Percentiles rank a stretch among this genome's conserved stretches.
Evolutionary conservation across 1,140 invertebrate species (phyloP).

Genomic region (Drosophila bocqueti): DNA sequence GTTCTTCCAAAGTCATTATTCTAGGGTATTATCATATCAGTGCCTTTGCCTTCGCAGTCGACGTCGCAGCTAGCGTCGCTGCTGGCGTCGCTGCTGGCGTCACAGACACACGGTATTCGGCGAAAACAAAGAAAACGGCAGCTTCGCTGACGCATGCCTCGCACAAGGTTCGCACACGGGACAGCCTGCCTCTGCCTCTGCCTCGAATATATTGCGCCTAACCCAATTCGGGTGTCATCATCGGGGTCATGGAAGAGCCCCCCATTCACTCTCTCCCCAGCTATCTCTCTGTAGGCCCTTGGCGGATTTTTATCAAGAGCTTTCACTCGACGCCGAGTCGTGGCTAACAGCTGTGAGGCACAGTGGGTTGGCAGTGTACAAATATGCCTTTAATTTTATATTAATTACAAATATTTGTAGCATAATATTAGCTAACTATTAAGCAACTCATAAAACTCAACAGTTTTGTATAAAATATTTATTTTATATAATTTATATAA

Average conservation of each 20-base stretch:
- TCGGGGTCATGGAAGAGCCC: slow-evolving; percentile 60
- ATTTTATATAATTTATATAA: no score
- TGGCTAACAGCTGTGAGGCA: neutral
- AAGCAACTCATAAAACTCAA: no score
- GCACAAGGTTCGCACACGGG: slow-evolving; percentile 16
- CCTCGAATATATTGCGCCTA: slow-evolving; percentile 65
- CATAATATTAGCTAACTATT: no score
- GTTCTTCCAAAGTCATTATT: neutral
- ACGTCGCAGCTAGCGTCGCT: neutral
- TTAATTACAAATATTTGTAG: no score
- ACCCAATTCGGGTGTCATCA: slow-evolving; percentile 75
- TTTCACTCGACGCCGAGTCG: neutral
- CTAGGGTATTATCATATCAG: slow-evolving; percentile 29
- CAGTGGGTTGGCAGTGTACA: neutral
- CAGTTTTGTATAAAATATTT: no score
- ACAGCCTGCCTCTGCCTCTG: neutral
- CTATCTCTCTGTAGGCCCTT: neutral
- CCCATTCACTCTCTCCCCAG: neutral
- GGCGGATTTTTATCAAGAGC: slow-evolving; percentile 13
- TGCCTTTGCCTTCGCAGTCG: slow-evolving; percentile 12
- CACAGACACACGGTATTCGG: neutral
- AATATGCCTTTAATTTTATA: no score
- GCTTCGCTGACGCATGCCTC: slow-evolving; percentile 56
- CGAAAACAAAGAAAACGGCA: slow-evolving; percentile 40
- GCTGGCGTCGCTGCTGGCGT: neutral